Conservation (phyloP, 2,113 vertebrate genomes). For the Protobothrops mucrosquamatus region DNA sequence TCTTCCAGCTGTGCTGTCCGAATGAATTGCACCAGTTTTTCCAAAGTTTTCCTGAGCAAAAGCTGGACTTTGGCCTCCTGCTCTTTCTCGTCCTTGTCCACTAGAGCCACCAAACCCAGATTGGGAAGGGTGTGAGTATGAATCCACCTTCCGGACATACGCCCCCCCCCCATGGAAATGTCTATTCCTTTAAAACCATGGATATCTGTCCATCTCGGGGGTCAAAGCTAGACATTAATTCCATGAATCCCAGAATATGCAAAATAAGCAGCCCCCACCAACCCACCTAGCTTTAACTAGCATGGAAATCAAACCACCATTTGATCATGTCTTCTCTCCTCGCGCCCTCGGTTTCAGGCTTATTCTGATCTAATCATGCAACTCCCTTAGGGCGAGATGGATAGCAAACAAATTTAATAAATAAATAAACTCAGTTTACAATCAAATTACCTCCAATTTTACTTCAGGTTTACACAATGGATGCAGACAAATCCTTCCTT, state of each 20-base stretch:
- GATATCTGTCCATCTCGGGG: background rate
- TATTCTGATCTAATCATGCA: background rate
- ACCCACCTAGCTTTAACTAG: background rate
- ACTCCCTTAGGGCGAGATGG: background rate
- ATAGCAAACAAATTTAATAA: background rate
- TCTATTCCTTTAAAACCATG: background rate
- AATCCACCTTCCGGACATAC: background rate
- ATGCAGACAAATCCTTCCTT: background rate
- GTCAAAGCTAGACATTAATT: background rate
- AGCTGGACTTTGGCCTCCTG: constrained; percentile 70
- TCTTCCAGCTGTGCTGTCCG: constrained; percentile 70
- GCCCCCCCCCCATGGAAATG: background rate
- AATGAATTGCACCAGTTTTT: constrained; percentile 69
- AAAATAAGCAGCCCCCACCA: background rate
- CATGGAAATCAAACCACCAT: background rate
- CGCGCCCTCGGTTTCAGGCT: background rate
- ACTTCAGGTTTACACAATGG: background rate
- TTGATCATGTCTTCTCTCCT: background rate
- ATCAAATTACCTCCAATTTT: background rate
- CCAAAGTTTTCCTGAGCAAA: constrained; percentile 67
- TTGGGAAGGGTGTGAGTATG: background rate
- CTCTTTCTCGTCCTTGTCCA: constrained; percentile 78
- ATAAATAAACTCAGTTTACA: background rate
- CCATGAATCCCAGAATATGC: background rate
- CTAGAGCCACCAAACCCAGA: constrained; percentile 56